These are phyloP conservation scores for Syngnathus acus DNA, from an alignment of 2,797 vertebrate genomes.

Conservation along the genomic window DNA sequence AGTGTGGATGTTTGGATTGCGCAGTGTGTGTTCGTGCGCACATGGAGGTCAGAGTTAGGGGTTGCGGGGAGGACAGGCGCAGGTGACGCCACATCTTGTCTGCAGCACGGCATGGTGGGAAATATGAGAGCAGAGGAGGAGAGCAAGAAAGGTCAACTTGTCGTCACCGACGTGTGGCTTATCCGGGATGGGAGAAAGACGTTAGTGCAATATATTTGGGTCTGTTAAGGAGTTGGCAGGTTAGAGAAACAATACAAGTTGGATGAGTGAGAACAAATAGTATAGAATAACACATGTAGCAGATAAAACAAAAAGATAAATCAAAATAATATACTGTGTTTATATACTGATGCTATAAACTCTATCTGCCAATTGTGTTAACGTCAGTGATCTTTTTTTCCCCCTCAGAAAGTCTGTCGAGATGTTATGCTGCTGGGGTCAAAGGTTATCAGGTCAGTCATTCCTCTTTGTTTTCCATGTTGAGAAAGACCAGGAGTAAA, in stretches of 20 bases:
- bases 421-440: too few species aligned
- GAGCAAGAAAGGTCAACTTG: conserved; percentile 33
- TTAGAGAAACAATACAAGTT: background rate
- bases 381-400: too few species aligned
- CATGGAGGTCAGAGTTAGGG: conserved; percentile 27
- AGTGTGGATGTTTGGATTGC: conserved; percentile 3
- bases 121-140: conserved; percentile 33
- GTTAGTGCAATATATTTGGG: background rate
- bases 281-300: background rate
- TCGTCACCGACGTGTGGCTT: conserved; percentile 33
- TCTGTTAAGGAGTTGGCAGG: background rate
- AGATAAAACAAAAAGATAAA: background rate
- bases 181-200: conserved; percentile 23
- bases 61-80: conserved; percentile 34
- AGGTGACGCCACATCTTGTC: conserved; percentile 44
- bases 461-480: too few species aligned
- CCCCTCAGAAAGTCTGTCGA: too few species aligned
- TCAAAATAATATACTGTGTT: background rate
- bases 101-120: conserved; percentile 41
- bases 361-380: too few species aligned
- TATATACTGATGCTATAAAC: too few species aligned
- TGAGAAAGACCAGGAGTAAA: too few species aligned
- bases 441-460: too few species aligned
- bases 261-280: background rate
- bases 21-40: conserved; percentile 18